Base-by-base conservation (phyloP, 2,888 invertebrate species). In the Diplazon laetatorius region DNA sequence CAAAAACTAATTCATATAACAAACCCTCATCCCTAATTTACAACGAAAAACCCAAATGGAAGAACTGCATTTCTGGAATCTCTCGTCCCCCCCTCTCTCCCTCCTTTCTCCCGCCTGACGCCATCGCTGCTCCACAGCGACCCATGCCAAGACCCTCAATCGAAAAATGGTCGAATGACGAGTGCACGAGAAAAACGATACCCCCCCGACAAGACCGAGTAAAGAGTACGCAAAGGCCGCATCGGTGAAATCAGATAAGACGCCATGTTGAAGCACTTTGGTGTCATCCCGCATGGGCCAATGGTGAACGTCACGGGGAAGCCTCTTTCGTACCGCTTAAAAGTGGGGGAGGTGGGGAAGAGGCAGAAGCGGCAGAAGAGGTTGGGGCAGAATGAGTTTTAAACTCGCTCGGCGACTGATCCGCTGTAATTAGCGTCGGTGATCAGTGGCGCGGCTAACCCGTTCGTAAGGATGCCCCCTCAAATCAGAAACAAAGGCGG, bases 221-320 rank as follows among this genome's bases (percentile, higher is more conserved):
- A 55, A 30, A 55, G 55, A 30, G 68, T 9, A 30, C 2, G 30
- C 30, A 22, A 55, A 68, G 68, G 25, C 39, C 22, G 52, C 42
- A 25, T 8, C n/a, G 37, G 81, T 87, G 87, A 89, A 88, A 89
- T 89, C 87, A 88, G 89, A 89, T 89, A 88, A 88, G 90, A 87
- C 90, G 90, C 90, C 90, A 90, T 90, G 88, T 89, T 90, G 87
- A 85, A 85, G 88, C 89, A 89, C 89, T 88, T 88, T 88, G 85
- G 86, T 90, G 90, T 89, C 90, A 89, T 89, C 88, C 85, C 83
- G 82, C 80, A 79, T 85, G 85, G n/a, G 84, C 89, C 89, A 89
- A 89, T 89, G 87, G 85, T 87, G 85, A 81, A 75, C 84, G 80
- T 83, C 85, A 85, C 84, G 88, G 85, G n/a, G 89, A 88, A 89